Base-by-base conservation (phyloP, 2,888 invertebrate genomes). In the Tuberolachnus salignus region DNA sequence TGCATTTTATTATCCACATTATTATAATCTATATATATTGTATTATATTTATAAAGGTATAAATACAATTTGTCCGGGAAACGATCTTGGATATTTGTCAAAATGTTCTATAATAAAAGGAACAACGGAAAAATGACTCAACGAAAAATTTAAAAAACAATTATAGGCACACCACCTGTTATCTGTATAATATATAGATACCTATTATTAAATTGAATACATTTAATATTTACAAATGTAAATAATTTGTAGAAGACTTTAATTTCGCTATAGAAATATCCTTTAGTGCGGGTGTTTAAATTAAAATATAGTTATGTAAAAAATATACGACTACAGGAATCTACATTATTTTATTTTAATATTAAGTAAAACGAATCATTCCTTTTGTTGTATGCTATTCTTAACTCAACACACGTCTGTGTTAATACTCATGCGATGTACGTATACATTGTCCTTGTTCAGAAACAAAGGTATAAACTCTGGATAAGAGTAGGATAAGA, bases 381-480 rank as follows among this genome's bases (percentile, higher is more conserved):
- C 23, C 16, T 13, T 46, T 66, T 16, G 16, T 49, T 23, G n/a
- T 34, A 16, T 59, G 13, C 9, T 72, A 42, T 42, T 63, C 21
- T n/a, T 59, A 26, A 74, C 14, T 26, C 16, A n/a, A 42, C 23
- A n/a, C 63, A 74, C 73, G 53, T 74, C 53, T 72, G 3, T 51
- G 63, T 42, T 13, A n/a, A 53, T 74, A 53, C 42, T 53, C 63
- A n/a, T 64, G 23, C 42, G 42, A 74, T 74, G n/a, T 74, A 51
- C 63, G 42, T 73, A 63, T 51, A 34, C 19, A 23, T 61, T 78
- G 61, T 59, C 78, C 78, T 78, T 78, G 67, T 69, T 46, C 26
- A 51, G 4, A 51, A 69, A 67, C 75, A 75, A 75, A 75, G 66
- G 19, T 16, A 67, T 67, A 57, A 3, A 46, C 14, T 44, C 34